These are phyloP conservation scores for Drosophila neotestacea DNA, from an alignment of 2,888 invertebrate genomes.

Conservation along the genomic window DNA sequence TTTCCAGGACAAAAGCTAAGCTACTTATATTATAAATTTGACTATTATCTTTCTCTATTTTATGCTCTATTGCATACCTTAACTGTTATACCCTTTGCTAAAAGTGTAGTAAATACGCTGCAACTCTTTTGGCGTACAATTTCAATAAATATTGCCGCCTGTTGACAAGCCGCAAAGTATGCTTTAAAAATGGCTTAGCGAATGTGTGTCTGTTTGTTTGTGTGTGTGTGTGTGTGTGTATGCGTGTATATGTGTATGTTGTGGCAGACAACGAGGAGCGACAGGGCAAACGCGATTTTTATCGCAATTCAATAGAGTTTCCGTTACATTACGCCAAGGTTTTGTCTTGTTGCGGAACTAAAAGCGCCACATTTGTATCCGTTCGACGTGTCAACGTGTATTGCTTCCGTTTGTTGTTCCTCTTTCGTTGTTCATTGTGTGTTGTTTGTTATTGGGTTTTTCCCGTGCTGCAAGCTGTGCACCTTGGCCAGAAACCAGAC, in stretches of 20 bases:
- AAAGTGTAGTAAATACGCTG: constrained; percentile 34
- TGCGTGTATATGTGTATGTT: constrained; percentile 28
- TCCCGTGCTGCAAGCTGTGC: constrained; percentile 50
- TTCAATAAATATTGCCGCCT: constrained; percentile 75
- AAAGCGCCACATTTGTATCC: constrained; percentile 81
- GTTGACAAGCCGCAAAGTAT: constrained; percentile 83
- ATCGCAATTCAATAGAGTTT: constrained; percentile 83
- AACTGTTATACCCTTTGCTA: not conserved
- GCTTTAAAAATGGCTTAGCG: constrained; percentile 72
- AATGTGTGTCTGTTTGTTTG: constrained; percentile 25
- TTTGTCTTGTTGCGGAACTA: constrained; percentile 80
- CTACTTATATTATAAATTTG: too few species aligned
- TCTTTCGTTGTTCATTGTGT: constrained; percentile 14
- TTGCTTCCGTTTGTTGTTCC: constrained; percentile 74
- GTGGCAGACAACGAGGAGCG: constrained; percentile 48
- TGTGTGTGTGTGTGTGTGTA: constrained; percentile 11
- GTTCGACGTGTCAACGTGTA: constrained; percentile 81
- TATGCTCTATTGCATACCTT: too few species aligned
- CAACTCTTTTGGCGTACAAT: constrained; percentile 80
- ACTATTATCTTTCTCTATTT: too few species aligned
- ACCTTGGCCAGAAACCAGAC: constrained; percentile 53
- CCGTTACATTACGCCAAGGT: constrained; percentile 76
- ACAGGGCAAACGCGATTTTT: constrained; percentile 82
- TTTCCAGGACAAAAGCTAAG: too few species aligned
- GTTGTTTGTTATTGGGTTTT: constrained; percentile 61